Evolutionary conservation across 1,140 invertebrate genomes (phyloP).

Genomic region (Calephelis nemesis): DNA sequence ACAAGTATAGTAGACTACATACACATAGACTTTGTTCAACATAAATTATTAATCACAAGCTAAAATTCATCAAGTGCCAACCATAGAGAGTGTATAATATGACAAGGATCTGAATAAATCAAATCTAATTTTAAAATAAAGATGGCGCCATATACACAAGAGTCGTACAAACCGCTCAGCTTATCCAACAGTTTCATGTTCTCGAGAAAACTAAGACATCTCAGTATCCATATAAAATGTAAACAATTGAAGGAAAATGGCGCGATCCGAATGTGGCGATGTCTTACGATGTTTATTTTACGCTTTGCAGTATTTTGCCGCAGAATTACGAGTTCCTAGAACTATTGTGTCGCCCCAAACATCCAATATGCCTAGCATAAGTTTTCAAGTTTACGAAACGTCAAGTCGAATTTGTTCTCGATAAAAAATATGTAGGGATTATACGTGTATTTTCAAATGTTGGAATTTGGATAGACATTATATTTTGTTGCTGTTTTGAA

Average conservation of each 20-base stretch:
- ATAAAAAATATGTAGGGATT: no score
- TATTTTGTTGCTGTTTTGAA: no score
- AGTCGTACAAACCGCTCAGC: background rate
- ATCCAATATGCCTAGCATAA: background rate
- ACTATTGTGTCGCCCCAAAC: conserved; percentile 11
- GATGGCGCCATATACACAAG: background rate
- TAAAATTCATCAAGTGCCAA: no score
- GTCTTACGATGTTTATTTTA: conserved; percentile 11
- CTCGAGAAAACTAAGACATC: background rate
- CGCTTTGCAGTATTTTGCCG: conserved; percentile 13
- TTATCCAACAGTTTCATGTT: conserved; percentile 1
- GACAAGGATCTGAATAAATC: no score
- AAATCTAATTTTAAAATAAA: background rate
- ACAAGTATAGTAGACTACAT: no score
- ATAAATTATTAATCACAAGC: no score
- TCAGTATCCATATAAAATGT: background rate
- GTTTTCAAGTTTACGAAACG: no score
- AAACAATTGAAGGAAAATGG: conserved; percentile 15
- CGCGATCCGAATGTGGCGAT: background rate
- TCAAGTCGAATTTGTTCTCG: no score
- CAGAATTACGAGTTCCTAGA: conserved; percentile 6
- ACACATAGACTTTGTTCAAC: no score
- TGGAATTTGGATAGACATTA: no score
- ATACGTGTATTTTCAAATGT: no score
- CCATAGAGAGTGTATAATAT: no score